These are phyloP conservation scores for Chionoecetes opilio DNA, from an alignment of 1,140 invertebrate species.

Conservation along the genomic window DNA sequence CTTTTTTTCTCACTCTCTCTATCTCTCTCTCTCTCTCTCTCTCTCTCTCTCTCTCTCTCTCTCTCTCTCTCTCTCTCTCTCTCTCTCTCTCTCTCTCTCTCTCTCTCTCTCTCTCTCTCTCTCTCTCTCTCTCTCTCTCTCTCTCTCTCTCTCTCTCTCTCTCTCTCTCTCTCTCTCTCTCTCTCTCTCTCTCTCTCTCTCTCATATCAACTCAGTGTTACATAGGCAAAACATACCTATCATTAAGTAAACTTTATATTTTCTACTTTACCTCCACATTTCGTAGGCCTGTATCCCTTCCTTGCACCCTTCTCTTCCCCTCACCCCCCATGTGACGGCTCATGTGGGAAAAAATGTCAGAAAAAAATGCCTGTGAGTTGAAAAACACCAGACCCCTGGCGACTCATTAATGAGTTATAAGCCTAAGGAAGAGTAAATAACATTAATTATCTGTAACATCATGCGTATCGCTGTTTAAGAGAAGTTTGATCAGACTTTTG, in stretches of 20 bases:
- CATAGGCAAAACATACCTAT: neutral
- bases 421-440: slow-evolving; percentile 37
- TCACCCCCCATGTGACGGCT: neutral
- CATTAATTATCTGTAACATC: slow-evolving; percentile 21
- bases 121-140: neutral
- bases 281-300: neutral
- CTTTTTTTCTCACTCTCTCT: too few relatives aligned
- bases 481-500: too few relatives aligned
- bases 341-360: neutral
- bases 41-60: too few relatives aligned
- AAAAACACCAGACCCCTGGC: slow-evolving; percentile 9
- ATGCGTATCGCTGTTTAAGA: neutral
- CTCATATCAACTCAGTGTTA: too few relatives aligned
- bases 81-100: neutral
- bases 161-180: slow-evolving; percentile 39
- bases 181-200: too few relatives aligned
- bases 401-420: slow-evolving; percentile 64
- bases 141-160: neutral
- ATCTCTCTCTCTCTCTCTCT: too few relatives aligned
- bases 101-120: slow-evolving; percentile 46
- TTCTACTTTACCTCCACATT: too few relatives aligned
- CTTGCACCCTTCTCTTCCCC: neutral
- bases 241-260: neutral
- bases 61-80: neutral
- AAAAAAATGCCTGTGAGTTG: neutral